Evolutionary conservation across 2,797 vertebrate genomes (phyloP).

Genomic region (Taenioides sp.): DNA sequence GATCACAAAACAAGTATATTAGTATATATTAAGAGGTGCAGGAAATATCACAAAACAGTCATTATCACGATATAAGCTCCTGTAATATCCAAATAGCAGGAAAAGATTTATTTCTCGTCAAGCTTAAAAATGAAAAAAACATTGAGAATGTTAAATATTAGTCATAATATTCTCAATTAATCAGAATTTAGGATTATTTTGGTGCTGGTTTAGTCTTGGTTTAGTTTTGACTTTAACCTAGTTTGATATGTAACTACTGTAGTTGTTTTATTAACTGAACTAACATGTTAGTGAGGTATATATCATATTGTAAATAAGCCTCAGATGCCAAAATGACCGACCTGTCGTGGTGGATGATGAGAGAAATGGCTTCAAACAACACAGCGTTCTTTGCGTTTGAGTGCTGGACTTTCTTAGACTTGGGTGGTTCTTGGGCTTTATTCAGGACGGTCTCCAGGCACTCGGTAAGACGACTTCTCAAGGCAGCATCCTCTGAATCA

Average conservation of each 20-base stretch:
- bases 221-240: not conserved
- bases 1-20: not conserved
- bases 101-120: too few species aligned
- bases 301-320: not conserved
- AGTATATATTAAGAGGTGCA: too few species aligned
- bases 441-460: slow-evolving; percentile 96
- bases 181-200: not conserved
- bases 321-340: slow-evolving; percentile 34
- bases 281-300: too few species aligned
- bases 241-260: not conserved
- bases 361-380: slow-evolving; percentile 92
- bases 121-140: too few species aligned
- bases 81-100: too few species aligned
- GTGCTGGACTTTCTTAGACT: slow-evolving; percentile 97
- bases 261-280: too few species aligned
- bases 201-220: not conserved
- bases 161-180: not conserved
- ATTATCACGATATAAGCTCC: too few species aligned
- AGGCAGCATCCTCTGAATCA: slow-evolving; percentile 85
- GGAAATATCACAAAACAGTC: too few species aligned
- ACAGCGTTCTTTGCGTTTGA: slow-evolving; percentile 97
- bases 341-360: slow-evolving; percentile 98
- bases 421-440: slow-evolving; percentile 95
- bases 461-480: slow-evolving; percentile 91
- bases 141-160: too few species aligned